Percentiles rank a stretch among this genome's conserved stretches.
Conservation (phyloP, 2,888 invertebrate species). For the Melinaea menophilus region DNA sequence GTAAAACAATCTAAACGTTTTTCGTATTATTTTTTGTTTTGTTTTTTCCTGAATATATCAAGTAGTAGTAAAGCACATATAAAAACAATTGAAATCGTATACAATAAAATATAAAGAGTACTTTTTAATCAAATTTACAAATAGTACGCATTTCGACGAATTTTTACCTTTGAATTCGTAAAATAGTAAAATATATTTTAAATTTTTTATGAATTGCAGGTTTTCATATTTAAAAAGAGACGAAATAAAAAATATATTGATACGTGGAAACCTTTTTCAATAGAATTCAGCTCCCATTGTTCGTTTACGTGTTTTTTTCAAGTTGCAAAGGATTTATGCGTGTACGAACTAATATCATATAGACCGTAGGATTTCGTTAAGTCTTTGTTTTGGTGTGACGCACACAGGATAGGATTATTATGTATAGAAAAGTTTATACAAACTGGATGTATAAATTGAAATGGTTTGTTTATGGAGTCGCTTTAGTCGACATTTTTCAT, state of each 20-base stretch:
- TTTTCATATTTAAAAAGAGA: neutral
- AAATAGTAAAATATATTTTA: neutral
- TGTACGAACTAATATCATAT: slow-evolving; percentile 23
- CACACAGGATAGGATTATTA: too few species aligned
- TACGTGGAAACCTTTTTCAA: slow-evolving; percentile 30
- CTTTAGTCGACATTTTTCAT: too few species aligned
- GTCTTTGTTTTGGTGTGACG: neutral
- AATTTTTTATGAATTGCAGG: neutral
- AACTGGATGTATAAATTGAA: too few species aligned
- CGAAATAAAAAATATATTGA: slow-evolving; percentile 14
- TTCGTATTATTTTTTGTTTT: neutral
- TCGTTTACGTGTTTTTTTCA: slow-evolving; percentile 26
- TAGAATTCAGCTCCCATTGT: slow-evolving; percentile 28
- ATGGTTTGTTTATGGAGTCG: too few species aligned
- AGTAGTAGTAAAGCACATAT: neutral
- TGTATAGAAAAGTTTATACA: too few species aligned
- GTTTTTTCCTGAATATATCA: neutral
- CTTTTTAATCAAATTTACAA: neutral
- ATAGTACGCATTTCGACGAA: neutral
- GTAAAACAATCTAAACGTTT: too few species aligned
- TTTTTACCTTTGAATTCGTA: neutral
- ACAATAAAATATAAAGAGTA: neutral
- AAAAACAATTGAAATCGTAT: neutral
- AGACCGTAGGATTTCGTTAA: slow-evolving; percentile 5
- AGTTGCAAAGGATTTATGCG: slow-evolving; percentile 18